Conservation (phyloP, 1,140 invertebrate genomes). For the Oppia nitens region DNA sequence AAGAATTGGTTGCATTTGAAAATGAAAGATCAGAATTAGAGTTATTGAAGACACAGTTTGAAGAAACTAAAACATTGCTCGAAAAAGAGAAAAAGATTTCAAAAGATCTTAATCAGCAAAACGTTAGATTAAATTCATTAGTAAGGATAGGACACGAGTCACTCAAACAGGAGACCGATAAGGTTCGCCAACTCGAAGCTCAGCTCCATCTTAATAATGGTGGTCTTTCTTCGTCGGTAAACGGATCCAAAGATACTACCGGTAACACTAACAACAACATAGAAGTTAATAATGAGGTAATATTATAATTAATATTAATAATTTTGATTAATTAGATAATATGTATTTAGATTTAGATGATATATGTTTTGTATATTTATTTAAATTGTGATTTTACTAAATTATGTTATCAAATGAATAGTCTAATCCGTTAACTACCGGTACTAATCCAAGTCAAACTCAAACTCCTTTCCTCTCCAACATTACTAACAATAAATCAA, state of each 20-base stretch:
- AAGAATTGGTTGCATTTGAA: slow-evolving; percentile 14
- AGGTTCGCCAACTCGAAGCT: slow-evolving; percentile 26
- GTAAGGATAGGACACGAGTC: slow-evolving; percentile 30
- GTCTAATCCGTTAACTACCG: too few species aligned
- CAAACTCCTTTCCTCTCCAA: not conserved
- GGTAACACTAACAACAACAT: too few species aligned
- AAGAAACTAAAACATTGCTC: slow-evolving; percentile 22
- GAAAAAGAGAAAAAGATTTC: slow-evolving; percentile 27
- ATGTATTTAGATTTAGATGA: too few species aligned
- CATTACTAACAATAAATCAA: not conserved
- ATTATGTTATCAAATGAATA: too few species aligned
- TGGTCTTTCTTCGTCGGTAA: not conserved
- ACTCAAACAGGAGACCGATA: slow-evolving; percentile 26
- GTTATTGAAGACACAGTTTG: slow-evolving; percentile 1
- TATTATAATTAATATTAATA: too few species aligned
- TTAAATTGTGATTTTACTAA: too few species aligned
- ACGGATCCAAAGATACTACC: not conserved
- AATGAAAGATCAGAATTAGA: slow-evolving; percentile 12
- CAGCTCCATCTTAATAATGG: not conserved
- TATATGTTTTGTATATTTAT: too few species aligned
- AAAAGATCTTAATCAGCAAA: slow-evolving; percentile 26
- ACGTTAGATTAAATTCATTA: slow-evolving; percentile 27
- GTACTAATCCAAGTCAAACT: not conserved
- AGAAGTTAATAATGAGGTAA: too few species aligned
- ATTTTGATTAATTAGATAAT: too few species aligned